Evolutionary conservation across 2,797 vertebrate species (phyloP).

Genomic region (Hipposideros larvatus): DNA sequence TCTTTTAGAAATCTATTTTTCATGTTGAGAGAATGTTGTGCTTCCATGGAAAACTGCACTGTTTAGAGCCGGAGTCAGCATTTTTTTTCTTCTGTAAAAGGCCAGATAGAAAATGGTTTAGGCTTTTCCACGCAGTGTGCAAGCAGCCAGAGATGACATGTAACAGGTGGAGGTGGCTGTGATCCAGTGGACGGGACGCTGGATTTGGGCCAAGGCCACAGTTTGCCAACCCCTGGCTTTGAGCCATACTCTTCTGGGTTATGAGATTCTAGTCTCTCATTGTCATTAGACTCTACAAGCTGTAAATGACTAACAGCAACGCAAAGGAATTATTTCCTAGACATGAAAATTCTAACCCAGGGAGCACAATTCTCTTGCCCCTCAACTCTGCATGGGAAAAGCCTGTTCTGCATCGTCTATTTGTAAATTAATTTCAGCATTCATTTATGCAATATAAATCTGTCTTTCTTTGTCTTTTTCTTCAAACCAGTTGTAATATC

Average conservation of each 20-base stretch:
- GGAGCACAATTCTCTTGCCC: too few species aligned
- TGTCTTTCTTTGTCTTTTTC: neutral
- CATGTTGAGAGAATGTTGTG: neutral
- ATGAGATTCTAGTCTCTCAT: neutral
- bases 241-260: neutral
- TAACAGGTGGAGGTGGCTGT: rapidly evolving
- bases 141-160: rapidly evolving
- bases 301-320: neutral
- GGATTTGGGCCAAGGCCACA: neutral
- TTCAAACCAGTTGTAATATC: neutral
- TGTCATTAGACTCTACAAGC: too few species aligned
- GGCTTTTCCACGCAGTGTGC: rapidly evolving
- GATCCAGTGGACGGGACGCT: too few species aligned
- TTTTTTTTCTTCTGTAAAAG: neutral
- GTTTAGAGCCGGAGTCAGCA: neutral
- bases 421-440: neutral
- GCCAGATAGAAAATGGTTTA: neutral
- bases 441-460: neutral
- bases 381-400: neutral
- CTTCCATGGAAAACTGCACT: neutral
- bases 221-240: neutral
- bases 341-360: neutral
- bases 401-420: neutral
- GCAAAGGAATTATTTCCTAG: neutral
- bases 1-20: neutral